A percentile compares a stretch with the other conserved stretches of the same genome.
These are phyloP conservation scores for Malurus elegans DNA, from an alignment of 2,113 vertebrate species.

Conservation along the genomic window DNA sequence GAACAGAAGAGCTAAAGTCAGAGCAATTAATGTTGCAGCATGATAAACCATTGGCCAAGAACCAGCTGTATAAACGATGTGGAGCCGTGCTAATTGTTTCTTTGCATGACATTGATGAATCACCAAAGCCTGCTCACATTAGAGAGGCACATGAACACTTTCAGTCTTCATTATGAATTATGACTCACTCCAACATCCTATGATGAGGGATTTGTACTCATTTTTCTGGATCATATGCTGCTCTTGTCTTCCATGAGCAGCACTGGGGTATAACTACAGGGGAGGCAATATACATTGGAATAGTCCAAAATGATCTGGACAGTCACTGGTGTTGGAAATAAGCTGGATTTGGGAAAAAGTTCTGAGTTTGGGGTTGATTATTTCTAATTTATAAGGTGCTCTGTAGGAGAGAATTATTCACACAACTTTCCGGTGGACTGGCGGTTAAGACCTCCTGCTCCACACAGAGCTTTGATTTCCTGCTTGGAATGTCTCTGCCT, in stretches of 20 bases:
- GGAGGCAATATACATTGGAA: neutral
- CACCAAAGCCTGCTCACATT: neutral
- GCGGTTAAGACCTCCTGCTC: neutral
- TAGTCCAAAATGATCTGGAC: neutral
- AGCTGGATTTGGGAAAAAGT: neutral
- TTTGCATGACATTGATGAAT: neutral
- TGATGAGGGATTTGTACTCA: neutral
- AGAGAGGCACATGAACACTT: neutral
- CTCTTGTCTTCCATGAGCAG: neutral
- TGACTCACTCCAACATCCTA: neutral
- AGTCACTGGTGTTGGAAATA: neutral
- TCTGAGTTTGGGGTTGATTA: neutral
- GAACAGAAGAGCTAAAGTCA: neutral
- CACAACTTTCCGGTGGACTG: neutral
- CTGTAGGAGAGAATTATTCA: neutral
- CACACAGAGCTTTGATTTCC: neutral
- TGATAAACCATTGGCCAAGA: neutral
- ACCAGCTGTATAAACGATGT: neutral
- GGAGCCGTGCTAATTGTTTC: slow-evolving; percentile 27
- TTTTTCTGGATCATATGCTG: neutral
- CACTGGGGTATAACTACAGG: neutral
- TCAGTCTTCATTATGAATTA: neutral
- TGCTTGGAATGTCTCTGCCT: neutral
- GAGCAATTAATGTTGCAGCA: neutral
- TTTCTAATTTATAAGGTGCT: neutral